Conservation (phyloP, 2,888 invertebrate genomes). For the Spatulosminthurus flaviceps region DNA sequence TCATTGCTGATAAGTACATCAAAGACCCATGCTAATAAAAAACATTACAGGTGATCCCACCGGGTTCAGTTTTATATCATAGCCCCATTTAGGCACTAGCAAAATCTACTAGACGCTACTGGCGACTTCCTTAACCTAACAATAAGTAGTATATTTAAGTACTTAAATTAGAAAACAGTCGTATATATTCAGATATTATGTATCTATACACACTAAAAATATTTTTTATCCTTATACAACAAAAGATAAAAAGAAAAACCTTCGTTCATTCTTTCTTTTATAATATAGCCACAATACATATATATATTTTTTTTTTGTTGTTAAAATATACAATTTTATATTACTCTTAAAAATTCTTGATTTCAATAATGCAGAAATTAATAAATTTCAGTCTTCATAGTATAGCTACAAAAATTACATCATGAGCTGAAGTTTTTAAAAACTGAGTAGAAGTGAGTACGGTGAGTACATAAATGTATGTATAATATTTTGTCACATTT, state of each 20-base stretch:
- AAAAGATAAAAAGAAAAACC: background rate
- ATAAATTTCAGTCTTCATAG: conserved; percentile 6
- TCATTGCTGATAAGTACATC: no score
- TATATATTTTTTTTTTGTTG: no score
- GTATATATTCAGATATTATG: background rate
- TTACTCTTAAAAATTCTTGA: conserved; percentile 9
- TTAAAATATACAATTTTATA: no score
- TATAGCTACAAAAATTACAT: conserved; percentile 1
- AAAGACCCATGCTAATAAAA: no score
- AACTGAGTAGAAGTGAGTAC: background rate
- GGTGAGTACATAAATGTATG: no score
- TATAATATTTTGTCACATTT: no score
- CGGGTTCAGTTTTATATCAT: no score
- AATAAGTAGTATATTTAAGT: background rate
- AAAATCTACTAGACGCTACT: background rate
- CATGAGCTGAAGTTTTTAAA: conserved; percentile 14
- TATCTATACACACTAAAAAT: background rate
- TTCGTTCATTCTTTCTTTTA: background rate
- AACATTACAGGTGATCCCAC: no score
- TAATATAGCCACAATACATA: no score
- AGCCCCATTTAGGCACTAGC: background rate
- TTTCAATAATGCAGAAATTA: conserved; percentile 2
- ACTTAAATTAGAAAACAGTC: conserved; percentile 11
- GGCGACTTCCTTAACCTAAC: background rate
- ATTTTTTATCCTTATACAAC: background rate